Conservation (phyloP, 2,797 vertebrate species). For the Vireo griseus region DNA sequence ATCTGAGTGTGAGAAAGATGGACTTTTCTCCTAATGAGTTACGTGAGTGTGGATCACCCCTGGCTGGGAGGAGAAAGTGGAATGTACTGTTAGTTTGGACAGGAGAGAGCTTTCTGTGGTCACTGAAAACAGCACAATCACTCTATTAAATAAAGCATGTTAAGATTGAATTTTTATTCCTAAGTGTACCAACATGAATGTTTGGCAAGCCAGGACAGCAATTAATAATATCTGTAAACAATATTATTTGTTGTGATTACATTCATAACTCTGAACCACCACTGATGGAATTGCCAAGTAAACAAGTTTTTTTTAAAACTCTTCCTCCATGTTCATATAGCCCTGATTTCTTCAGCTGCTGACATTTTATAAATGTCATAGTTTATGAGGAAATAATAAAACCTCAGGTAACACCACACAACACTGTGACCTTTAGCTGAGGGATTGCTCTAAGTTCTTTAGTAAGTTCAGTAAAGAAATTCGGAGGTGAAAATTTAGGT, state of each 20-base stretch:
- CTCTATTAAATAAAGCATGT: background rate
- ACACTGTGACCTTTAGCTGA: slow-evolving; percentile 68
- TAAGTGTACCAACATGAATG: background rate
- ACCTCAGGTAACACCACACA: slow-evolving; percentile 57
- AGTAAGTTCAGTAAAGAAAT: slow-evolving; percentile 61
- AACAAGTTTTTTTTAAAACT: background rate
- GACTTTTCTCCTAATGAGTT: background rate
- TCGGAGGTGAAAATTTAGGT: slow-evolving; percentile 56
- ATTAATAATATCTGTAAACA: background rate
- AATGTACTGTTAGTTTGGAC: background rate
- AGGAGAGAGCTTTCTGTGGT: background rate
- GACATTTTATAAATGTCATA: slow-evolving; percentile 75
- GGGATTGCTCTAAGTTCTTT: slow-evolving; percentile 54
- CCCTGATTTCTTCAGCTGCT: slow-evolving; percentile 41
- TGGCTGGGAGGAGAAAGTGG: background rate
- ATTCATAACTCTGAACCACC: background rate
- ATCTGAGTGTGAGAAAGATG: background rate
- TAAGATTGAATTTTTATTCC: background rate
- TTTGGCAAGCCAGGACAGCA: background rate
- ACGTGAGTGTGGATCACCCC: too few species aligned
- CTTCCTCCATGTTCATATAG: background rate
- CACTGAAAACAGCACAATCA: background rate
- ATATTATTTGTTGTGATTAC: background rate
- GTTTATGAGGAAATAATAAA: slow-evolving; percentile 72
- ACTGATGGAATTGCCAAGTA: background rate